A percentile compares a stretch with the other conserved stretches of the same genome.
These are phyloP conservation scores for Apodemia zela DNA, from an alignment of 2,888 invertebrate genomes.

Conservation along the genomic window DNA sequence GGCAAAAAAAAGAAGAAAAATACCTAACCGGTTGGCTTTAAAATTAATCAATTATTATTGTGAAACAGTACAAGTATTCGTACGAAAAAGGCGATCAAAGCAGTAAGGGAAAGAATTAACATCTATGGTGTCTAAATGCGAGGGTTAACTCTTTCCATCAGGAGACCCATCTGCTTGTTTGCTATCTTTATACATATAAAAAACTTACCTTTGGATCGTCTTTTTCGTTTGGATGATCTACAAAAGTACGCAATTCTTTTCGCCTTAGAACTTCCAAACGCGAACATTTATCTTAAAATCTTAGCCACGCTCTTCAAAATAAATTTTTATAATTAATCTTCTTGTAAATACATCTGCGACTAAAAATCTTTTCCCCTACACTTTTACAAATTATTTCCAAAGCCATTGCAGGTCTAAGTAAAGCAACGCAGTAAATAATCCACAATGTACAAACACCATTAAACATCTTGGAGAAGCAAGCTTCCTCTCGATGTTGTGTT, in stretches of 20 bases:
- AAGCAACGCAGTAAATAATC: conserved; percentile 35
- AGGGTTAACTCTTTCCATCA: no score
- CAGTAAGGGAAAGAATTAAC: no score
- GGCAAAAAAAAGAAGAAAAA: no score
- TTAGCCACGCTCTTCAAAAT: not conserved
- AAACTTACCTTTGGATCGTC: no score
- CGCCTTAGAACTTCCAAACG: not conserved
- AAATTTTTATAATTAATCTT: conserved; percentile 7
- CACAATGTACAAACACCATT: conserved; percentile 36
- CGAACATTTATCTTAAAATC: not conserved
- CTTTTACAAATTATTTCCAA: conserved; percentile 22
- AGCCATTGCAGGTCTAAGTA: conserved; percentile 22
- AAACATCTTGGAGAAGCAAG: conserved; percentile 36
- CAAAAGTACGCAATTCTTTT: not conserved
- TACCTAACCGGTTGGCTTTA: no score
- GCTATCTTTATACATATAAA: no score
- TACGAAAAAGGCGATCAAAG: no score
- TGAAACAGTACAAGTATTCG: no score
- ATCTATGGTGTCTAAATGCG: no score
- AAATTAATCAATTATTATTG: no score
- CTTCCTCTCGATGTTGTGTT: conserved; percentile 33
- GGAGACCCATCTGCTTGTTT: no score
- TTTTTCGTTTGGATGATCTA: no score
- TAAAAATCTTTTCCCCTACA: conserved; percentile 10
- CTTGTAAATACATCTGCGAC: not conserved